Conservation (phyloP, 2,888 invertebrate genomes). For the Apamea anceps region DNA sequence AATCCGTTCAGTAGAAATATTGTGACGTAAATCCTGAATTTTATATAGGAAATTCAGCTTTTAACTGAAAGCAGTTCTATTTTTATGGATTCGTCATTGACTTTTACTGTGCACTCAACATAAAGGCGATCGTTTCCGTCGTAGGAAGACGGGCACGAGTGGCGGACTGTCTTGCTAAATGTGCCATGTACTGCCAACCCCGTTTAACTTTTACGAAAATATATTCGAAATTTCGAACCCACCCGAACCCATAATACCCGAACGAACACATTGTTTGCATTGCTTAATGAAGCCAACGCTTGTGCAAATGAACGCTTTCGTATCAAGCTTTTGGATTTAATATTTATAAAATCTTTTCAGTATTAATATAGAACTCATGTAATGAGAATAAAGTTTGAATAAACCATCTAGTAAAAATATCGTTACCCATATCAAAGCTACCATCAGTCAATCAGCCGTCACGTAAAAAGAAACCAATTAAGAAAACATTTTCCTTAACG, state of each 20-base stretch:
- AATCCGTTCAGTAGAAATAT: background rate
- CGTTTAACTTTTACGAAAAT: conserved; percentile 44
- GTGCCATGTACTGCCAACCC: conserved; percentile 42
- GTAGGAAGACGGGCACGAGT: conserved; percentile 45
- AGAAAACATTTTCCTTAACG: conserved; percentile 16
- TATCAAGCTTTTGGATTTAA: conserved; percentile 26
- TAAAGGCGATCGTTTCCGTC: conserved; percentile 62
- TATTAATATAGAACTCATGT: background rate
- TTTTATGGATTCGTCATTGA: conserved; percentile 56
- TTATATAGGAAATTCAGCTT: conserved; percentile 48
- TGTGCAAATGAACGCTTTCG: conserved; percentile 46
- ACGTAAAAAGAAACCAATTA: conserved; percentile 29
- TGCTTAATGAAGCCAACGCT: conserved; percentile 54
- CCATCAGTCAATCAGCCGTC: conserved; percentile 6
- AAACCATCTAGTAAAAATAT: background rate
- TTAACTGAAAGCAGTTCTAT: conserved; percentile 44
- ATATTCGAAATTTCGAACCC: conserved; percentile 43
- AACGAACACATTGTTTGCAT: conserved; percentile 60
- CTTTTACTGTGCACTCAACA: conserved; percentile 67
- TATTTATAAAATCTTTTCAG: conserved; percentile 25
- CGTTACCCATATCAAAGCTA: conserved; percentile 15
- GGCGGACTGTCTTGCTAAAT: conserved; percentile 37
- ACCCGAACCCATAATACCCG: conserved; percentile 29
- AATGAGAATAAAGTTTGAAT: background rate
- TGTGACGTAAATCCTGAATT: conserved; percentile 28